Evolutionary conservation across 2,888 invertebrate genomes (phyloP).

Genomic region (Pasiphila rectangulata): DNA sequence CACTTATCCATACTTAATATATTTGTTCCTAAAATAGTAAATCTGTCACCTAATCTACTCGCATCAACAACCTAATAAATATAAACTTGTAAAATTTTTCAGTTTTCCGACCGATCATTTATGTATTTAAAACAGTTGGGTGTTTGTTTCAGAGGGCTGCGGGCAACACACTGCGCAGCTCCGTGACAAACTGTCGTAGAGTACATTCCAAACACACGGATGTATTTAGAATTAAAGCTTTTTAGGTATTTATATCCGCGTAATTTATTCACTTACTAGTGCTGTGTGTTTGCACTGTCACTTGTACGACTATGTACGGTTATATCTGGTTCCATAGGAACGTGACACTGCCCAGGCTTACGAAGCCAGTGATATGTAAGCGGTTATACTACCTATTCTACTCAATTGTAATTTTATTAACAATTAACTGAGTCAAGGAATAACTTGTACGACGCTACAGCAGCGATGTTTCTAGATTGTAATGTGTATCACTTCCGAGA

Average conservation of each 20-base stretch:
- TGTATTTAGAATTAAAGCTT: conserved; percentile 23
- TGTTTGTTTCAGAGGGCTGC: conserved; percentile 17
- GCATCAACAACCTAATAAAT: too few species aligned
- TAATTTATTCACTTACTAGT: conserved; percentile 11
- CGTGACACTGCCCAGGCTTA: conserved; percentile 49
- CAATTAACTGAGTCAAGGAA: not conserved
- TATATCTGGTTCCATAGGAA: conserved; percentile 36
- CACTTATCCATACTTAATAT: too few species aligned
- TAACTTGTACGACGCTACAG: too few species aligned
- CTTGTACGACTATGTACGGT: conserved; percentile 10
- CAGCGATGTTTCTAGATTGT: conserved; percentile 6
- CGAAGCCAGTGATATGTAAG: conserved; percentile 49
- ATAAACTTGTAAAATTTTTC: too few species aligned
- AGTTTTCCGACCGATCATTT: not conserved
- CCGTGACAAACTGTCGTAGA: conserved; percentile 35
- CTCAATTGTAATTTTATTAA: too few species aligned
- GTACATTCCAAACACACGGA: conserved; percentile 47
- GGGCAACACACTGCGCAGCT: not conserved
- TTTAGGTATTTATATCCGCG: conserved; percentile 29
- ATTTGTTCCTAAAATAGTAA: too few species aligned
- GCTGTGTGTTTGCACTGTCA: conserved; percentile 18
- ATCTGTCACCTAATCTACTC: too few species aligned
- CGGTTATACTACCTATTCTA: too few species aligned
- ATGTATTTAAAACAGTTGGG: not conserved
- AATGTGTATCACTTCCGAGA: conserved; percentile 37